phyloP scores from a whole-genome alignment of 2,113 vertebrate species.

The Geococcyx californianus region DNA sequence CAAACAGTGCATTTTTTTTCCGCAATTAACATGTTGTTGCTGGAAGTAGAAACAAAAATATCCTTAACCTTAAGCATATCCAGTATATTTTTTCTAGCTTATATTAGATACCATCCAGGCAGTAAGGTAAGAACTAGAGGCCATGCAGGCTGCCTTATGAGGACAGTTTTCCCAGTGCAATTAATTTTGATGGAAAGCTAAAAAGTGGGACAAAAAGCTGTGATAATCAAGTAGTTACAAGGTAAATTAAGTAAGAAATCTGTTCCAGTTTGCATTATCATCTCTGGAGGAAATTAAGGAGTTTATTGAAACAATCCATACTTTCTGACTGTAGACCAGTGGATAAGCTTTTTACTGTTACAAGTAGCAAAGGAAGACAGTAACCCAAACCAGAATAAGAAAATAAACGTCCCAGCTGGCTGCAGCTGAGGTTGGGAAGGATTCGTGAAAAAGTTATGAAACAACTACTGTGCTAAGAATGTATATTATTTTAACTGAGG shows the following conservation, averaged over 20 bases:
- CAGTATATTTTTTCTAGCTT: background rate
- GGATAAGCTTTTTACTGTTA: background rate
- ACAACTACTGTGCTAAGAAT: slow-evolving; percentile 18
- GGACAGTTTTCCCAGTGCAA: background rate
- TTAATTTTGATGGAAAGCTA: background rate
- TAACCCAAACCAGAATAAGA: slow-evolving; percentile 30
- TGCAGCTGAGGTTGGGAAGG: background rate
- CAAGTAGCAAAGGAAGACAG: background rate
- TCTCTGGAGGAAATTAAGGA: background rate
- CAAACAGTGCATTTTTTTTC: background rate
- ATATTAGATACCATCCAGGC: background rate
- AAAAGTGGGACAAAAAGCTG: background rate
- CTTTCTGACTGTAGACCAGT: background rate
- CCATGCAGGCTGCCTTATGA: background rate
- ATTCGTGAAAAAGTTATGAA: background rate
- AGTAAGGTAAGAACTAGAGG: background rate
- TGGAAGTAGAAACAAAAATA: background rate
- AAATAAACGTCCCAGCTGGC: slow-evolving; percentile 34
- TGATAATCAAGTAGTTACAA: background rate
- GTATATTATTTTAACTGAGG: background rate
- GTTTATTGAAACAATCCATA: background rate
- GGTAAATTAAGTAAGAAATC: background rate
- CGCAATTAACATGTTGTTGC: background rate
- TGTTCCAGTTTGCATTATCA: background rate
- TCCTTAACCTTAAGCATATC: background rate